Percentiles rank a stretch among this genome's conserved stretches.
Conservation (phyloP, 2,888 invertebrate species). For the Apamea sordens region DNA sequence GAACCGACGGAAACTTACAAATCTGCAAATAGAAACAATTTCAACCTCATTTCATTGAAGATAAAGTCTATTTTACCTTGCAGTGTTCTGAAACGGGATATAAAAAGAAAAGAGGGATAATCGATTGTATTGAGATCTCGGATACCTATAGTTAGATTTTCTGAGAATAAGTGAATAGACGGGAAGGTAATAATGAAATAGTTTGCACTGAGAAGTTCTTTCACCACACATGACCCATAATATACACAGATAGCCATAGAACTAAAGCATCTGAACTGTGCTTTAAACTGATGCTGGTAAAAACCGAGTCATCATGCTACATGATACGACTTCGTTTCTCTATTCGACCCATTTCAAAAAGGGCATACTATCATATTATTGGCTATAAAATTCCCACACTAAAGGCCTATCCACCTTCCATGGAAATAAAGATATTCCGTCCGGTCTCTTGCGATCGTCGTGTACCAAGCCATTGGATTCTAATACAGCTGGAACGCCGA, state of each 20-base stretch:
- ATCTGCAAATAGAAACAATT: not conserved
- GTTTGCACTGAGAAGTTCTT: not conserved
- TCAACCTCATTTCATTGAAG: not conserved
- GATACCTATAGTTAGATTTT: constrained; percentile 35
- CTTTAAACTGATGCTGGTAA: no score
- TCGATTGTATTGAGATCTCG: constrained; percentile 72
- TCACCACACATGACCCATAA: not conserved
- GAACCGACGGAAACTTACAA: constrained; percentile 41
- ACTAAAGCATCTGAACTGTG: no score
- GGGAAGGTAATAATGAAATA: not conserved
- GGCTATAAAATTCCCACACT: no score
- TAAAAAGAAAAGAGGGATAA: constrained; percentile 66
- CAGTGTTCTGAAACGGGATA: not conserved
- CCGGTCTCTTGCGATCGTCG: no score
- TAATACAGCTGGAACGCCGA: no score
- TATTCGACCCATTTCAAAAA: no score
- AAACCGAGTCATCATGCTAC: no score
- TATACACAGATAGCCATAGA: not conserved
- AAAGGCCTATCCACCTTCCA: no score
- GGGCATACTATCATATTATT: no score
- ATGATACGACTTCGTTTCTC: no score
- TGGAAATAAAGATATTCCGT: no score
- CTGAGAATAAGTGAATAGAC: not conserved
- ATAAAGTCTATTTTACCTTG: constrained; percentile 11
- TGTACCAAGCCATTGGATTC: no score